Base-by-base conservation (phyloP, 2,113 vertebrate species). In the Apus apus region DNA sequence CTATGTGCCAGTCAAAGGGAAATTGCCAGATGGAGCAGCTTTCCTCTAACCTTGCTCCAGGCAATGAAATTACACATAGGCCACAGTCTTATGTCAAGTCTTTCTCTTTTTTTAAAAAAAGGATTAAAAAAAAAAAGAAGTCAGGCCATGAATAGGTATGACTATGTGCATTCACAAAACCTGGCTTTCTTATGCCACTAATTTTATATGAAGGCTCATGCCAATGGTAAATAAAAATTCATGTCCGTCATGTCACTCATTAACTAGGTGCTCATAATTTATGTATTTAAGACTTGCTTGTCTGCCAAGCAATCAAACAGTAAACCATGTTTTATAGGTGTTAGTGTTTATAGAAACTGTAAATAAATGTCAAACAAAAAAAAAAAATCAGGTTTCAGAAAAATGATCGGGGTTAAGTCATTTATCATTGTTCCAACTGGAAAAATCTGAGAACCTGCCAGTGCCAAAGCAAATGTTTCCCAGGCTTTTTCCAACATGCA, bases 271-370 rank as follows among this genome's bases (percentile, higher is more conserved):
- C 96, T 97, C 97, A 97, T 98, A 98, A 97, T 97, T 98, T 98
- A 97, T 98, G 95, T 97, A 94, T 98, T 97, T 97, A 97, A 97
- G 92, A 95, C 89, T 97, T 96, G 97, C 92, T 97, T 97, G 92
- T 85, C 95, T 48, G 36, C 96, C 89, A 96, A 95, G 97, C 97
- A 98, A 97, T 98, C 97, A 97, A 97, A 98, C 91, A 95, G 93
- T 96, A 97, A 97, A 90, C 94, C 96, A 94, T 97, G 96, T 97
- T 98, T 97, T 98, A 97, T 98, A 98, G 96, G 98, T 98, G 98
- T 98, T 98, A 98, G 98, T 98, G 98, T 98, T 99, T 98, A 98
- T 98, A 98, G 78, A 98, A 98, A 98, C 96, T 97, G 97, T 98
- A 98, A 98, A 98, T 97, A 98, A 98, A 98, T 98, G 97, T 98